Evolutionary conservation across 2,113 vertebrate genomes (phyloP).

Genomic region (Chitala chitala): DNA sequence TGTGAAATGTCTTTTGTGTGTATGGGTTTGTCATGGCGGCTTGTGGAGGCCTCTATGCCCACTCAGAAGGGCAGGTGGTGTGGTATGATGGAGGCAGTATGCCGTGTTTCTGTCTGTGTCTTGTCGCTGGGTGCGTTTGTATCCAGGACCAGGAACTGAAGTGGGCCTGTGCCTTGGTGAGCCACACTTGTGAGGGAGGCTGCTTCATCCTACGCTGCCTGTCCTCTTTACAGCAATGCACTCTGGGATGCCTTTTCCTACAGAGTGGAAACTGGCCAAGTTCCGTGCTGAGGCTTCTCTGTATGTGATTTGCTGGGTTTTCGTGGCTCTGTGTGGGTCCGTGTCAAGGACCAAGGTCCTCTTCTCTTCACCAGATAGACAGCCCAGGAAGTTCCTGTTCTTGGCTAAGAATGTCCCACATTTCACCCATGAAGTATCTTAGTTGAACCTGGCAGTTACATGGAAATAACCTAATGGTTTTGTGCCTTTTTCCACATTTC

Average conservation of each 20-base stretch:
- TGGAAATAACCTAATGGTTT: too few relatives aligned
- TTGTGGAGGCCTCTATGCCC: not conserved
- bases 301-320: not conserved
- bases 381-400: too few relatives aligned
- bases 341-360: not conserved
- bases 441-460: too few relatives aligned
- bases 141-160: too few relatives aligned
- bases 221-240: not conserved
- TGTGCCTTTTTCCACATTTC: too few relatives aligned
- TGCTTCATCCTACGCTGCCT: not conserved
- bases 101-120: not conserved
- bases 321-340: not conserved
- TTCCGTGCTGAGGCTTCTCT: not conserved
- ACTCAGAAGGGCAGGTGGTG: too few relatives aligned
- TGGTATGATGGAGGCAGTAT: not conserved
- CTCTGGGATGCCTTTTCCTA: not conserved
- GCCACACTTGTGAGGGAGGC: not conserved
- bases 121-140: not conserved
- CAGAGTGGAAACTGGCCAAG: not conserved
- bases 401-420: too few relatives aligned
- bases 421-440: too few relatives aligned
- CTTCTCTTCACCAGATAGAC: too few relatives aligned
- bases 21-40: too few relatives aligned
- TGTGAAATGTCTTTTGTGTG: too few relatives aligned
- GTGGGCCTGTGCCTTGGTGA: not conserved